Percentiles rank a stretch among this genome's conserved stretches.
phyloP scores from a whole-genome alignment of 2,113 vertebrate species.

The Columba livia region DNA sequence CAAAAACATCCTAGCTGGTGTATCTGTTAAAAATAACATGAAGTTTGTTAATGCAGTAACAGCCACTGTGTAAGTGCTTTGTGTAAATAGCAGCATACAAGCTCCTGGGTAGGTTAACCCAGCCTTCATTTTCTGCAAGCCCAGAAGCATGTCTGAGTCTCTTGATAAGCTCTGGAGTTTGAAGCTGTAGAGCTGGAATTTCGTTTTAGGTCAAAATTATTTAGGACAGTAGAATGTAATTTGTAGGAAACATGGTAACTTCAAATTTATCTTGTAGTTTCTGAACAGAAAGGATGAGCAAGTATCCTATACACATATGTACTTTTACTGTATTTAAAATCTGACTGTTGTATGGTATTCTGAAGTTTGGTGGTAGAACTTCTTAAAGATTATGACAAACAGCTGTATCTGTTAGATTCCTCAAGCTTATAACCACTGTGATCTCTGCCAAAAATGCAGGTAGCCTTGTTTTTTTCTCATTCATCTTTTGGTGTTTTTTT shows the following conservation, averaged over 20 bases:
- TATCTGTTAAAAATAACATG: neutral
- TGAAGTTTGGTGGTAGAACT: neutral
- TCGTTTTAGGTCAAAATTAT: neutral
- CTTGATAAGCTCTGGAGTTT: neutral
- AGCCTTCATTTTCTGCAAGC: neutral
- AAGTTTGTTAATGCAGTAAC: neutral
- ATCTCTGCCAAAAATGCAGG: neutral
- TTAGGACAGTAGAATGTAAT: neutral
- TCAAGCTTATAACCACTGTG: neutral
- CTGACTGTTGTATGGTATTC: accelerated
- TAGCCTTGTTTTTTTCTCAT: neutral
- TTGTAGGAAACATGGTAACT: neutral
- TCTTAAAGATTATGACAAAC: neutral
- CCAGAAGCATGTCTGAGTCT: neutral
- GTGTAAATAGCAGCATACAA: neutral
- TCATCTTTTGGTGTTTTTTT: neutral
- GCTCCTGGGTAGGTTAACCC: neutral
- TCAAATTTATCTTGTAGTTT: neutral
- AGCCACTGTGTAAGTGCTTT: neutral
- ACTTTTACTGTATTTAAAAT: neutral
- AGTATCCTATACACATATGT: neutral
- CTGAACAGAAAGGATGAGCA: neutral
- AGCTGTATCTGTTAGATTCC: neutral
- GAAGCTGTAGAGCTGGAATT: neutral
- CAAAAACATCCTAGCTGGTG: neutral